Evolutionary conservation across 1,140 invertebrate species (phyloP).

Genomic region (Aleiodes sp.): DNA sequence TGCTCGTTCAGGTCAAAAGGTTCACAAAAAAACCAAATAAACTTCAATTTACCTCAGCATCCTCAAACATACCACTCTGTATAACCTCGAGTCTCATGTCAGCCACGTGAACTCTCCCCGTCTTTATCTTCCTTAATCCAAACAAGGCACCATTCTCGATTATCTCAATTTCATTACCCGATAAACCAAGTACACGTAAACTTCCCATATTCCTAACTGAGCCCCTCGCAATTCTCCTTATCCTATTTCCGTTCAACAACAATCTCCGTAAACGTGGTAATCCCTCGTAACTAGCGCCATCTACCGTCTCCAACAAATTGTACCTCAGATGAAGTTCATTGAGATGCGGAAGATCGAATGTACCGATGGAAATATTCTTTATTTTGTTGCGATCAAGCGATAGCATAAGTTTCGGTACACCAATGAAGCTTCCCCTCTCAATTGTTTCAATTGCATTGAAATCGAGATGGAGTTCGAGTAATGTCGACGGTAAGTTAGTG

Average conservation of each 20-base stretch:
- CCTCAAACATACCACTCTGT: conserved; percentile 45
- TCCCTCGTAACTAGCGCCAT: conserved; percentile 43
- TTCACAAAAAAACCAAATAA: neutral
- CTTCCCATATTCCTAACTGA: conserved; percentile 41
- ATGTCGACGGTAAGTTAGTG: conserved; percentile 32
- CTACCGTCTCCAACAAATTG: conserved; percentile 41
- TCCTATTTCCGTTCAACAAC: conserved; percentile 40
- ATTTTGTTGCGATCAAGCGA: conserved; percentile 44
- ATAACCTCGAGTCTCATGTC: conserved; percentile 38
- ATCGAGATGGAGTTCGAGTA: conserved; percentile 40
- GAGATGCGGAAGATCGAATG: conserved; percentile 41
- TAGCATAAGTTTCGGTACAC: conserved; percentile 37
- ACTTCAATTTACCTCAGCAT: conserved; percentile 39
- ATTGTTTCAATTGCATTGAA: conserved; percentile 43
- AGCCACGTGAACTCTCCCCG: conserved; percentile 35
- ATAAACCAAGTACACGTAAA: conserved; percentile 39
- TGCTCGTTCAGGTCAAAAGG: too few relatives aligned
- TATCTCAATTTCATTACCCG: conserved; percentile 41
- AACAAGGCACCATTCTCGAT: conserved; percentile 46
- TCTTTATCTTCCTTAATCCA: conserved; percentile 38
- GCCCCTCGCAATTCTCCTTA: conserved; percentile 36
- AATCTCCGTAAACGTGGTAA: conserved; percentile 37
- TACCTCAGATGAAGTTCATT: conserved; percentile 40
- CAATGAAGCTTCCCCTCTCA: conserved; percentile 38
- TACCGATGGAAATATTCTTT: conserved; percentile 30